Evolutionary conservation across 2,113 vertebrate species (phyloP).

Genomic region (Brachirus orientalis): DNA sequence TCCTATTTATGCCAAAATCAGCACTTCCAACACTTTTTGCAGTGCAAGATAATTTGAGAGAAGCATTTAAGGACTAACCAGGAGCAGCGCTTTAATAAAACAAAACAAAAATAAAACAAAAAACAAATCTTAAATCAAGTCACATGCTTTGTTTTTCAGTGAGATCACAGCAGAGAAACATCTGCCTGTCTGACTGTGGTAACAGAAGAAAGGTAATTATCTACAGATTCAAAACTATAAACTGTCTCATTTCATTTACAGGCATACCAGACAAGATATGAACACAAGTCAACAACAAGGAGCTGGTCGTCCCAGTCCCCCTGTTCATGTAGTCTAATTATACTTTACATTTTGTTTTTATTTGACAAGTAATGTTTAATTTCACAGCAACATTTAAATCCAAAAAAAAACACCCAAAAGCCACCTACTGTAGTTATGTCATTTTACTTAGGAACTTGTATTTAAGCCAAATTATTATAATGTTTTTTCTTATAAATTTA

Average conservation of each 20-base stretch:
- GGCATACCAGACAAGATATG: not conserved
- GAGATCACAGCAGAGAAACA: conserved; percentile 17
- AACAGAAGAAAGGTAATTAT: conserved; percentile 26
- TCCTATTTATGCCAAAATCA: not conserved
- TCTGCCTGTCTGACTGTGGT: conserved; percentile 1
- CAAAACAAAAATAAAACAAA: no score
- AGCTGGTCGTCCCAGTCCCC: not conserved
- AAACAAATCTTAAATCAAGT: conserved; percentile 8
- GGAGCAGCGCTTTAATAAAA: not conserved
- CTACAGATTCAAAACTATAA: no score
- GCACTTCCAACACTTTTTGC: not conserved
- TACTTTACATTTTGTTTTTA: not conserved
- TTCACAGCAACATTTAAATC: no score
- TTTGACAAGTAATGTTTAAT: no score
- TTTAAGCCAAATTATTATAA: no score
- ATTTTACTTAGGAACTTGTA: no score
- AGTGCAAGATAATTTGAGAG: not conserved
- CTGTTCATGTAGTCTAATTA: not conserved
- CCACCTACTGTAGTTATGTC: no score
- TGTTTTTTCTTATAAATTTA: no score
- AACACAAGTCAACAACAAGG: no score
- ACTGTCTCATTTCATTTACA: conserved; percentile 33
- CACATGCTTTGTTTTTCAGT: conserved; percentile 2
- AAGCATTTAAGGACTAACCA: not conserved
- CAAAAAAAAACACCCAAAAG: no score